Percentiles rank a stretch among this genome's conserved stretches.
Evolutionary conservation across 2,113 vertebrate species (phyloP).

Genomic region (Dunckerocampus dactyliophorus): DNA sequence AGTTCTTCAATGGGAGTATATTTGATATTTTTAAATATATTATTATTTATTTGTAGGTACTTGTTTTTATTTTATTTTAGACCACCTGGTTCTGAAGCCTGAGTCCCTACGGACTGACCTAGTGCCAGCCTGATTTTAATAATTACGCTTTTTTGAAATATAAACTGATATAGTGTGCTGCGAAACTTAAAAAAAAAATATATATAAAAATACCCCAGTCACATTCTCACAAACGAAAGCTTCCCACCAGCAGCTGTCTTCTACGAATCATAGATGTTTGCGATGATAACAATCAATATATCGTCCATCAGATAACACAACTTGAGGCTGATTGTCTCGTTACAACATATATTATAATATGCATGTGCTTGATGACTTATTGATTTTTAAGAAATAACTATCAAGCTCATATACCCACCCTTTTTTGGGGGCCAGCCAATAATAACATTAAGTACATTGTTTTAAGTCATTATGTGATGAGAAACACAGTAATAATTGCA

Average conservation of each 20-base stretch:
- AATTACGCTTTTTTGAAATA: too few relatives aligned
- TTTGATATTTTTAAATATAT: too few relatives aligned
- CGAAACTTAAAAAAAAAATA: too few relatives aligned
- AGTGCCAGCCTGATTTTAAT: too few relatives aligned
- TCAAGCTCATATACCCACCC: slow-evolving; percentile 68
- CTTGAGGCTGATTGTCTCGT: slow-evolving; percentile 76
- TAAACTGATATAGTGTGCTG: too few relatives aligned
- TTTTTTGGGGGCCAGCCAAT: slow-evolving; percentile 73
- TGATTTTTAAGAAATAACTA: slow-evolving; percentile 69
- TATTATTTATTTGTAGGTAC: too few relatives aligned
- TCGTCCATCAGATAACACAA: slow-evolving; percentile 66
- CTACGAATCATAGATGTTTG: slow-evolving; percentile 68
- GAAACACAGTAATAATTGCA: slow-evolving; percentile 76
- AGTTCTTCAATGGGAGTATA: too few relatives aligned
- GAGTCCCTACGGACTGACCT: too few relatives aligned
- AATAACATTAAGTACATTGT: slow-evolving; percentile 78
- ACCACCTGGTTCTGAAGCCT: too few relatives aligned
- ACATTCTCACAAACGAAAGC: slow-evolving; percentile 62
- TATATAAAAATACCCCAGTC: not conserved
- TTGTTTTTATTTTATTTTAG: too few relatives aligned
- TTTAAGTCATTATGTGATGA: slow-evolving; percentile 75
- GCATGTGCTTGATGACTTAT: slow-evolving; percentile 74
- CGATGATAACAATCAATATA: slow-evolving; percentile 74
- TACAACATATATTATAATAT: slow-evolving; percentile 75
- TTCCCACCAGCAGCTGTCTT: slow-evolving; percentile 57